These are phyloP conservation scores for Matsumyia berberina DNA, from an alignment of 2,888 invertebrate genomes.

Conservation along the genomic window DNA sequence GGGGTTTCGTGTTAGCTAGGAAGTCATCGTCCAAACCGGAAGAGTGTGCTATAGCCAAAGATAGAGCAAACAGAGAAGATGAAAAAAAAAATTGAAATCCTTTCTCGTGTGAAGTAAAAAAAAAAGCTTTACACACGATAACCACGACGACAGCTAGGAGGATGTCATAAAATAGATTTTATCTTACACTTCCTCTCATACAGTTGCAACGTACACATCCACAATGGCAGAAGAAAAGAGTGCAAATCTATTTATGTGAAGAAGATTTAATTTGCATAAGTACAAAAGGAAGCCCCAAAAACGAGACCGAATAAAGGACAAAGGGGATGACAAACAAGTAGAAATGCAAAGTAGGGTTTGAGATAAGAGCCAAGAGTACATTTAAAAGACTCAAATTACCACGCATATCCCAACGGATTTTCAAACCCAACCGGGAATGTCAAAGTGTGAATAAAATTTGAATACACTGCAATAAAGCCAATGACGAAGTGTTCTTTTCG, in stretches of 20 bases:
- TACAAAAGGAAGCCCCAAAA: conserved; percentile 44
- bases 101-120: conserved; percentile 14
- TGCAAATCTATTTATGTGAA: conserved; percentile 69
- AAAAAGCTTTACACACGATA: conserved; percentile 26
- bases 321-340: background rate
- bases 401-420: conserved; percentile 35
- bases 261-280: conserved; percentile 72
- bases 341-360: conserved; percentile 33
- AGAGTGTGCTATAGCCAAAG: background rate
- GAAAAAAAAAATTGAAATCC: background rate
- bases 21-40: conserved; percentile 3
- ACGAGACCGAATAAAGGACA: background rate
- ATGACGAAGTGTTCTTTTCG: background rate
- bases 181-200: conserved; percentile 27
- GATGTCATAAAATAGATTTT: conserved; percentile 63
- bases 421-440: conserved; percentile 11
- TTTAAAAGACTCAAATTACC: conserved; percentile 47
- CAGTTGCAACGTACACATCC: conserved; percentile 13
- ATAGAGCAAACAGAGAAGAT: background rate
- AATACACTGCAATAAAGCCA: conserved; percentile 26
- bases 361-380: conserved; percentile 22
- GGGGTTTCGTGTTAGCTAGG: background rate
- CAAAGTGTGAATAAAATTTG: conserved; percentile 58
- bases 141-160: conserved; percentile 55
- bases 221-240: conserved; percentile 49